phyloP scores from a whole-genome alignment of 2,113 vertebrate genomes.

The Salvelinus sp. region DNA sequence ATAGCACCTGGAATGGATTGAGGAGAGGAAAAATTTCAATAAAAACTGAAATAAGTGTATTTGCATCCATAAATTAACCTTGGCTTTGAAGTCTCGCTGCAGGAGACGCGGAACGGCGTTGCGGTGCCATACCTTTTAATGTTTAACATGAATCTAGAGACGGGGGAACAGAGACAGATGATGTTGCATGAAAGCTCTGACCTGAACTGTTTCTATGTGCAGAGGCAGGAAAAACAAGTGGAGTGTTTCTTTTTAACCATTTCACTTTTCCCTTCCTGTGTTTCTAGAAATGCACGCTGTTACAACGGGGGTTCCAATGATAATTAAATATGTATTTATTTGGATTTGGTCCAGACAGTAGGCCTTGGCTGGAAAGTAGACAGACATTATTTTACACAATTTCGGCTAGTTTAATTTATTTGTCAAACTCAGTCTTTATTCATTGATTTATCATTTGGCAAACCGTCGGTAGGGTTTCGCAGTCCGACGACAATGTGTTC shows the following conservation, averaged over 20 bases:
- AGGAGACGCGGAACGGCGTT: conserved; percentile 21
- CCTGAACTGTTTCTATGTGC: conserved; percentile 38
- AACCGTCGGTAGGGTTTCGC: too few species aligned
- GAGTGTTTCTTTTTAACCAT: conserved; percentile 21
- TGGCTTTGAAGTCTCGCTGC: conserved; percentile 48
- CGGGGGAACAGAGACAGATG: conserved; percentile 32
- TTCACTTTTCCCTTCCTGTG: conserved; percentile 23
- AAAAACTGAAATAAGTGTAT: conserved; percentile 38
- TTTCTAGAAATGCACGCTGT: conserved; percentile 4
- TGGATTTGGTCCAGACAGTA: not conserved
- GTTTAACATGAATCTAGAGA: conserved; percentile 55
- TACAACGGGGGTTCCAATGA: not conserved
- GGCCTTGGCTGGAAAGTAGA: too few species aligned
- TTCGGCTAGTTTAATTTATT: too few species aligned
- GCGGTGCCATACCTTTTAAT: conserved; percentile 51
- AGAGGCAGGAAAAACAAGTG: conserved; percentile 27
- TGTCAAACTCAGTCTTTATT: too few species aligned
- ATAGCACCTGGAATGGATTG: conserved; percentile 36
- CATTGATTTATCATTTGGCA: too few species aligned
- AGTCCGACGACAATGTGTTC: conserved; percentile 12
- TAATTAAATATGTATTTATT: conserved; percentile 54
- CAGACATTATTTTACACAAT: too few species aligned
- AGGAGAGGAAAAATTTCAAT: conserved; percentile 14
- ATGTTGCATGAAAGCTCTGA: conserved; percentile 55
- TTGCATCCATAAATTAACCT: conserved; percentile 63